Evolutionary conservation across 1,140 invertebrate species (phyloP).

Genomic region (Halotydeus destructor): DNA sequence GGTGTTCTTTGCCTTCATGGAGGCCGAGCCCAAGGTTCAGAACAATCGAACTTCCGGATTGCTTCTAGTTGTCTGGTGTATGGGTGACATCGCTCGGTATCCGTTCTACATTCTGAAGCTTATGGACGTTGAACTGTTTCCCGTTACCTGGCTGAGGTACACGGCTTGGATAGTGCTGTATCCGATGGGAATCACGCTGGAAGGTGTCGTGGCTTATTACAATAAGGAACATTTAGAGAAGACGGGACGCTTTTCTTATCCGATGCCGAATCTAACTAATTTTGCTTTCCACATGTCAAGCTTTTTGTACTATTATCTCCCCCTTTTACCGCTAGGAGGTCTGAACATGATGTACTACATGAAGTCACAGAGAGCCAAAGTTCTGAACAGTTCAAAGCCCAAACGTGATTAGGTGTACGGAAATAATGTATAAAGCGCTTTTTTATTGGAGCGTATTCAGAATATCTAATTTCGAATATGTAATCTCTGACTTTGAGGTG

Average conservation of each 20-base stretch:
- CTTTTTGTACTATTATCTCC: slow-evolving; percentile 49
- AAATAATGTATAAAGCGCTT: too few species aligned
- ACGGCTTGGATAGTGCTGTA: slow-evolving; percentile 81
- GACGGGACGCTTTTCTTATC: slow-evolving; percentile 47
- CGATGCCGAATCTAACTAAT: slow-evolving; percentile 62
- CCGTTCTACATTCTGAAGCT: slow-evolving; percentile 58
- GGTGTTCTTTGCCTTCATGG: slow-evolving; percentile 59
- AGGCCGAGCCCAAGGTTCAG: slow-evolving; percentile 65
- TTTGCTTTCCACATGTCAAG: slow-evolving; percentile 64
- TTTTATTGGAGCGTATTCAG: too few species aligned
- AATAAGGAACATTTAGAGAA: slow-evolving; percentile 72
- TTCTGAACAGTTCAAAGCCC: too few species aligned
- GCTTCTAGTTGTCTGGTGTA: slow-evolving; percentile 56
- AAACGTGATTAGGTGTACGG: too few species aligned
- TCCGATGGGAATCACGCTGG: slow-evolving; percentile 64
- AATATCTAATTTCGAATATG: too few species aligned
- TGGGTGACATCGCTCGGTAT: slow-evolving; percentile 65
- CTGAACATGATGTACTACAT: too few species aligned
- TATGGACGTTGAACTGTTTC: slow-evolving; percentile 46
- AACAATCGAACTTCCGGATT: slow-evolving; percentile 64
- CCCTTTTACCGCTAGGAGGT: too few species aligned
- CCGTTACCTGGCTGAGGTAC: slow-evolving; percentile 78
- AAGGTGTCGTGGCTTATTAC: slow-evolving; percentile 34
- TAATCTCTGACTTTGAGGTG: too few species aligned
- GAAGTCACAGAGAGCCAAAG: too few species aligned